These are phyloP conservation scores for Anoplolepis gracilipes DNA, from an alignment of 1,140 invertebrate genomes.

Conservation along the genomic window DNA sequence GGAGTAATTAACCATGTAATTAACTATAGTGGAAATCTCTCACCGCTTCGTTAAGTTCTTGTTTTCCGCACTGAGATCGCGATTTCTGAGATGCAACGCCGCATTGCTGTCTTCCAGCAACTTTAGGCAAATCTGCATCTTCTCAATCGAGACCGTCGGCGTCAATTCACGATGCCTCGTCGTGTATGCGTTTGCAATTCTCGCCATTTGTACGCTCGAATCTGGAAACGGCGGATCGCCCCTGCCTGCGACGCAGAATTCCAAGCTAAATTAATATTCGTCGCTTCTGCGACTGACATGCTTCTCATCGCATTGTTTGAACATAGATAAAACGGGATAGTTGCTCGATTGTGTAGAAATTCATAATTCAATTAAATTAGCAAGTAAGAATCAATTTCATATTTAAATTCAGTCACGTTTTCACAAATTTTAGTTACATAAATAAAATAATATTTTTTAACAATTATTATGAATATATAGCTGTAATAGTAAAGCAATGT, in stretches of 20 bases:
- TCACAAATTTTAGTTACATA: slow-evolving; percentile 5
- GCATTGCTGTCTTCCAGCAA: slow-evolving; percentile 75
- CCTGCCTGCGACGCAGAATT: slow-evolving; percentile 50
- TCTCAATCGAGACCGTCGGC: slow-evolving; percentile 40
- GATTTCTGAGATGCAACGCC: slow-evolving; percentile 68
- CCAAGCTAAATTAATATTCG: slow-evolving; percentile 21
- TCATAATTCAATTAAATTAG: not conserved
- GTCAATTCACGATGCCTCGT: slow-evolving; percentile 4
- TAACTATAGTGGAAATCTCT: slow-evolving; percentile 41
- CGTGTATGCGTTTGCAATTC: not conserved
- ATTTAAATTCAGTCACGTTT: not conserved
- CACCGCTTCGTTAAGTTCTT: slow-evolving; percentile 72
- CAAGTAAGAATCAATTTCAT: not conserved
- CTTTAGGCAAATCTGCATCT: slow-evolving; percentile 62
- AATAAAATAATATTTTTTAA: not conserved
- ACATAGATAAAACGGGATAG: not conserved
- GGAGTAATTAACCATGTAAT: slow-evolving; percentile 15
- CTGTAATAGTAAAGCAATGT: not conserved
- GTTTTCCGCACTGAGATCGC: slow-evolving; percentile 74
- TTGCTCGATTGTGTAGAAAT: not conserved
- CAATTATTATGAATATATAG: not conserved
- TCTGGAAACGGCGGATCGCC: slow-evolving; percentile 64
- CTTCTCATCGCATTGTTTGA: not conserved
- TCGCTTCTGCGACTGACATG: slow-evolving; percentile 29
- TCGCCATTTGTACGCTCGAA: slow-evolving; percentile 49